Conservation (phyloP, 2,113 vertebrate species). For the Steatornis caripensis region DNA sequence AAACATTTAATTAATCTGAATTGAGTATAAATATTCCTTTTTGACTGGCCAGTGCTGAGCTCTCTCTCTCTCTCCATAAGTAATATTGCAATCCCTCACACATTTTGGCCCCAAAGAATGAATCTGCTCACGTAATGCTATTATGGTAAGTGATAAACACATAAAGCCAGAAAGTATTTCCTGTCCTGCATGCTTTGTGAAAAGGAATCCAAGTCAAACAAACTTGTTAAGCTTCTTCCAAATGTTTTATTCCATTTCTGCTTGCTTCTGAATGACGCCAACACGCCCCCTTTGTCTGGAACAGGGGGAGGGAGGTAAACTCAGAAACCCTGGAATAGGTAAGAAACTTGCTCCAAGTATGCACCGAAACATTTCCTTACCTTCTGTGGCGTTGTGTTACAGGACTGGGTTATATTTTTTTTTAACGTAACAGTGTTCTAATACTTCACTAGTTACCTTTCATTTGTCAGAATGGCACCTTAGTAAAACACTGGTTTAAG, state of each 20-base stretch:
- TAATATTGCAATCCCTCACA: background rate
- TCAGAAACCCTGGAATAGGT: background rate
- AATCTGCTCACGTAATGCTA: background rate
- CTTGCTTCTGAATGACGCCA: background rate
- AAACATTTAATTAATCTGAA: background rate
- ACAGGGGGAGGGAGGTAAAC: background rate
- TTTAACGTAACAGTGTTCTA: background rate
- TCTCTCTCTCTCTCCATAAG: background rate
- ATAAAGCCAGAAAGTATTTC: background rate
- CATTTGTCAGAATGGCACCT: constrained; percentile 1
- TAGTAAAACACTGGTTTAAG: background rate
- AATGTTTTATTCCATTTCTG: background rate
- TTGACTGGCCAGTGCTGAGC: background rate
- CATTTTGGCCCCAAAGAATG: background rate
- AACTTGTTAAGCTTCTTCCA: background rate
- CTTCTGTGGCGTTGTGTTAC: background rate
- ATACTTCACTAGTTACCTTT: background rate
- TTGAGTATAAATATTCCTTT: background rate
- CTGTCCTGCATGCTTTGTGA: background rate
- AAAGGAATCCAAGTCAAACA: background rate
- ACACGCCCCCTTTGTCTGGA: background rate
- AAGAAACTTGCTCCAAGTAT: background rate
- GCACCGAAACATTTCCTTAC: background rate
- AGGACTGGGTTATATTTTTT: background rate
- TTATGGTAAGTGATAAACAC: background rate